Evolutionary conservation across 2,888 invertebrate genomes (phyloP), one percentile per base, ranked within the genome.

Genomic region (Hemicrepidius hirtus): DNA sequence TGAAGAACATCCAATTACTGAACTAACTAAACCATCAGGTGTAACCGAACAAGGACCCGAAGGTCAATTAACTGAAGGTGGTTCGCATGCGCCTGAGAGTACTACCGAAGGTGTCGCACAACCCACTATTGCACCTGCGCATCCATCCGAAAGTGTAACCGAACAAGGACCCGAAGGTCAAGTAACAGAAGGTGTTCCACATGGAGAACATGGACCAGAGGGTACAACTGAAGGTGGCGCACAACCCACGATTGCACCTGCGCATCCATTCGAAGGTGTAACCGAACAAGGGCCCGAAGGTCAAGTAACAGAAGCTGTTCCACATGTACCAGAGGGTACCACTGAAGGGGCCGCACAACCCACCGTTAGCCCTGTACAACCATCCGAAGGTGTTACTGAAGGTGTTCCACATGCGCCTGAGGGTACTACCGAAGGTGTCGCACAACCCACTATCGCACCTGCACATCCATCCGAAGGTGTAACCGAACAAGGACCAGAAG

Each of bases 151-250:
- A 24, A 5, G 24, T 24, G 24, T 24, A 24, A 24, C 24, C 5
- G 24, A 24, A 5, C 24, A 24, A 24, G 24, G 24, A 3, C 24
- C 24, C 24, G 24, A 5, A 24, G 24, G 24, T 24, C 24, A 3
- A 24, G 24, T 24, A 24, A 24, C 24, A 3, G 24, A 24, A 24
- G 24, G 24, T 24, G 24, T 24, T 3, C 24, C 24, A 5, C 24
- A 24, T 24, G 24, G 2, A 24, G 5, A 18, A 64, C 41, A 20
- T n/a, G 40, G 3, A 1, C 10, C 49, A 20, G 49, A 20, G 16
- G 46, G 13, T n/a, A 55, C 50, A 44, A 68, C 71, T 20, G 64
- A 72, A 64, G 44, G 41, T 40, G 37, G 41, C 46, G 75, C 76
- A 63, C 46, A 70, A 72, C 46, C 24, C 24, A 24, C 46, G n/a